phyloP scores from a whole-genome alignment of 1,140 invertebrate species.

The Littorina saxatilis region DNA sequence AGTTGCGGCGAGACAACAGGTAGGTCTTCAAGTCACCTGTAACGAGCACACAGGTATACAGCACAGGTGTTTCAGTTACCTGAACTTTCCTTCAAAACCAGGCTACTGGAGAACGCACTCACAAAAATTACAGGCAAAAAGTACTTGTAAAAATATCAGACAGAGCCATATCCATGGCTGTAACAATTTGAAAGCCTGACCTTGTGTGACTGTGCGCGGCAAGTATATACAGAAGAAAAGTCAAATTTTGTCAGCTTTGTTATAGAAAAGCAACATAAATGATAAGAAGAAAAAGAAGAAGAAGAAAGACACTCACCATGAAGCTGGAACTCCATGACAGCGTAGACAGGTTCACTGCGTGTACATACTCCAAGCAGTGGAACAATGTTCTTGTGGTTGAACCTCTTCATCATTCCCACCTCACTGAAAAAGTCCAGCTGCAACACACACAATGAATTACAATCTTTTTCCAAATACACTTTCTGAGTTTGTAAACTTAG shows the following conservation, averaged over 20 bases:
- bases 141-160: too few species aligned
- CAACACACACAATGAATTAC: constrained; percentile 13
- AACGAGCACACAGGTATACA: neutral
- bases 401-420: constrained; percentile 93
- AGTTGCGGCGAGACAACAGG: constrained; percentile 87
- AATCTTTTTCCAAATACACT: neutral
- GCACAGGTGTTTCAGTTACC: too few species aligned
- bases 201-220: too few species aligned
- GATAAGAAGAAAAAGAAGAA: neutral
- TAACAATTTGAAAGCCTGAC: too few species aligned
- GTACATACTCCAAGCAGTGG: constrained; percentile 74
- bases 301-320: constrained; percentile 64
- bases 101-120: too few species aligned
- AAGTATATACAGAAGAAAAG: too few species aligned
- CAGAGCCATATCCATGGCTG: too few species aligned
- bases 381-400: constrained; percentile 85
- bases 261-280: neutral
- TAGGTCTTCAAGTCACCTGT: constrained; percentile 90
- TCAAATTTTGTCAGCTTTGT: too few species aligned
- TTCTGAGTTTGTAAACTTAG: too few species aligned
- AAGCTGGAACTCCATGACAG: constrained; percentile 75
- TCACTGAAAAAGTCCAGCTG: constrained; percentile 93
- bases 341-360: constrained; percentile 71
- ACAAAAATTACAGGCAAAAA: too few species aligned
- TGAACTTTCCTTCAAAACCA: too few species aligned